Base-by-base conservation (phyloP, 2,888 invertebrate genomes). In the Hemaris fuciformis region DNA sequence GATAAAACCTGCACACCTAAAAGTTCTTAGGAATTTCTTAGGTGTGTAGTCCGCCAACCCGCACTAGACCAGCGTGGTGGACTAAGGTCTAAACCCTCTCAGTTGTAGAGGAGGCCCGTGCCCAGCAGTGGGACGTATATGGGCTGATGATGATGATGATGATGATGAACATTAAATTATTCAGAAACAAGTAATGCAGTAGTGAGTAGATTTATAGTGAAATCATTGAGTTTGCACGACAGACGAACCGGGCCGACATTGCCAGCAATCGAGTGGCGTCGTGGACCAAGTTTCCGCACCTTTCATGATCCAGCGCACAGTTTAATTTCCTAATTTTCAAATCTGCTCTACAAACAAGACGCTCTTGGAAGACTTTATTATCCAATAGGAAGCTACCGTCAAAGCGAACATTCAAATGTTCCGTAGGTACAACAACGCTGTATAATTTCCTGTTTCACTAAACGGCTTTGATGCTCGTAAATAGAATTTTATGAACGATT, bases 311-410 rank as follows among this genome's bases (percentile, higher is more conserved):
- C 81, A 76, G 74, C 75, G 74, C 74, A 75, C 81, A 85, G 82
- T 85, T 85, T 90, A 91, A 91, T 91, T 91, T 91, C 90, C 90
- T 88, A 89, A 91, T 90, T 88, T 85, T 80, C 82, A 87, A 87
- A 88, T 82, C 80, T 83, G 83, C 78, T 78, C 75, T 79, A 80
- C 72, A 83, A 81, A 88, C 83, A 85, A 85, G 87, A 81, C 83
- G 79, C 77, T 80, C 76, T 74, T 79, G 76, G 77, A 71, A 78
- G 84, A 87, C 81, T 89, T 87, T 84, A 88, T 91, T 86, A 89
- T 88, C 85, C 76, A 88, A 91, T 90, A 89, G 91, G 91, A 91
- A 91, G 87, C 83, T 72, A 74, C 77, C 82, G 84, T 81, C 84
- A 82, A 76, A 81, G 71, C 76, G 77, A 82, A 82, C 80, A 80